Evolutionary conservation across 2,797 vertebrate genomes (phyloP), one percentile per base, ranked within the genome.

Genomic region (Gadopsis marmoratus): DNA sequence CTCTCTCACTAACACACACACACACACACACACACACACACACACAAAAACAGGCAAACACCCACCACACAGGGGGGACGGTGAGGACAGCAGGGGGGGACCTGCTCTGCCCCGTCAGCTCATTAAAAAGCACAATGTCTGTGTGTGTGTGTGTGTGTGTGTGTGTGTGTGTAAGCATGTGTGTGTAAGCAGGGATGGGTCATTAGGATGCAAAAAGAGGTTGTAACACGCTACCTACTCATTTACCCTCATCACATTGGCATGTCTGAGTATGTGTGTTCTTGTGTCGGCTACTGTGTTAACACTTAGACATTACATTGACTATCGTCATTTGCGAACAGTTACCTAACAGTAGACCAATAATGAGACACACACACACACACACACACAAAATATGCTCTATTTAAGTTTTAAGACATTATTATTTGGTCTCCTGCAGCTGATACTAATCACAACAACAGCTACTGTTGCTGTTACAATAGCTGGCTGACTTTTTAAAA

Each of bases 401-500:
- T 31, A 77, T 80, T 83, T 74, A 51, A 66, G 67, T 78, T 86
- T 82, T 81, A 86, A 82, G 66, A 86, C 83, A 51, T 74, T 78
- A 70, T 84, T 78, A 84, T 81, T 75, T 76, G 64, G 76, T 43
- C 69, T 83, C 53, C 76, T 76, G 67, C 67, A 78, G 75, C 65
- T 82, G 70, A 89, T 81, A 67, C 26, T 85, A 81, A 91, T 87
- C 56, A 5, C 73, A 78, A 78, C 71, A 82, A 82, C 68, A 82
- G 76, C 86, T 87, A 85, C 85, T 83, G 77, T 74, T 79, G 76
- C 59, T 85, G 71, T 74, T 87, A 88, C 82, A 90, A 90, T 84
- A 86, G 86, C 88, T 92, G 88, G 86, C 81, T 87, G 83, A 86
- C 82, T 80, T 88, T 81, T 77, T 81, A 58, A 90, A 77, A 86